phyloP scores from a whole-genome alignment of 2,797 vertebrate species.

The Neosilurus mollespiculum region DNA sequence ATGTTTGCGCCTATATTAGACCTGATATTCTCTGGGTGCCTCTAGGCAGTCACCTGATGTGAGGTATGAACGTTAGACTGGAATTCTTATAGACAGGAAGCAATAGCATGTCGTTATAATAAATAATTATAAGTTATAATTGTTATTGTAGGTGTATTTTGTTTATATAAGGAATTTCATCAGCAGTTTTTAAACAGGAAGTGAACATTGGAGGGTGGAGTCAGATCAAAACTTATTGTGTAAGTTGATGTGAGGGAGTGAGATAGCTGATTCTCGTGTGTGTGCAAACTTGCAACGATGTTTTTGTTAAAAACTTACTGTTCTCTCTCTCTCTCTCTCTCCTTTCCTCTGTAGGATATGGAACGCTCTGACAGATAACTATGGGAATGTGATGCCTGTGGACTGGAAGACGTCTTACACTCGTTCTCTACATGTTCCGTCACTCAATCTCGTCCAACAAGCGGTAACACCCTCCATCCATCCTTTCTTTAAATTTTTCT shows the following conservation, averaged over 20 bases:
- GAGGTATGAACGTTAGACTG: background rate
- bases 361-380: conserved; percentile 96
- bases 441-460: conserved; percentile 86
- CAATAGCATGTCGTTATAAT: no score
- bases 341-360: conserved; percentile 79
- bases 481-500: background rate
- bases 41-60: background rate
- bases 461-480: conserved; percentile 71
- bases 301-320: background rate
- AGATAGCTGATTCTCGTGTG: conserved; percentile 1
- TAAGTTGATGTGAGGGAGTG: background rate
- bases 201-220: background rate
- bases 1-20: background rate
- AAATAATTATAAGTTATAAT: no score
- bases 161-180: background rate
- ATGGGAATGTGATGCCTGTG: conserved; percentile 95
- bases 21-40: background rate
- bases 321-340: background rate
- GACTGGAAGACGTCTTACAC: conserved; percentile 98
- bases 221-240: background rate
- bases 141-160: background rate
- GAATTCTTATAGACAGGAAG: no score
- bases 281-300: background rate
- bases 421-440: conserved; percentile 89
- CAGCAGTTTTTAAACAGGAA: background rate